phyloP scores from a whole-genome alignment of 2,113 vertebrate genomes.

The Vidua chalybeata region DNA sequence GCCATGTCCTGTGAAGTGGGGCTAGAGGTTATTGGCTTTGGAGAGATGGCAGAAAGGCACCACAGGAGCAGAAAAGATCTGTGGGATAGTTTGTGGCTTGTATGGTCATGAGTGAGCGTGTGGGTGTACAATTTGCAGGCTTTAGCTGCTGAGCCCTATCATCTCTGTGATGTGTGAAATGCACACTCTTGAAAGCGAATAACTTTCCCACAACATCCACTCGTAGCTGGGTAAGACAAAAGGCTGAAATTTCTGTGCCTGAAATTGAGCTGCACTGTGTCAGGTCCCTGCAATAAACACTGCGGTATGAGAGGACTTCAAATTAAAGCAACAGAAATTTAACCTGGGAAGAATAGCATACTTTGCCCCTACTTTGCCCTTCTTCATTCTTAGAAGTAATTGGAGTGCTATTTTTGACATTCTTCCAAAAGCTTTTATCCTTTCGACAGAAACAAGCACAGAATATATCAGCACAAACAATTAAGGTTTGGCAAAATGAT shows the following conservation, averaged over 20 bases:
- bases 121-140: neutral
- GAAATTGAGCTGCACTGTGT: neutral
- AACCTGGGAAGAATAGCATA: neutral
- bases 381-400: neutral
- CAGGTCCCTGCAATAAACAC: neutral
- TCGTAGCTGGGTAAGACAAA: neutral
- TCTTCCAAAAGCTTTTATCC: neutral
- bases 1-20: neutral
- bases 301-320: neutral
- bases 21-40: neutral
- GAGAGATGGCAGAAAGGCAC: neutral
- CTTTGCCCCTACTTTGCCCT: neutral
- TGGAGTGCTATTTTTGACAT: neutral
- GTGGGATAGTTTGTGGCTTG: neutral
- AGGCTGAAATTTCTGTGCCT: neutral
- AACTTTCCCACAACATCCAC: neutral
- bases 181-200: neutral
- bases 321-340: neutral
- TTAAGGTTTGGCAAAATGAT: neutral
- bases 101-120: fast-evolving
- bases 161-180: neutral
- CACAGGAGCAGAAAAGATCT: neutral
- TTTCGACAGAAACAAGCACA: neutral
- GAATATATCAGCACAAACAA: neutral
- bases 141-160: neutral